Evolutionary conservation across 2,888 invertebrate genomes (phyloP), one percentile per base, ranked within the genome.

Genomic region (Erebia epiphron): DNA sequence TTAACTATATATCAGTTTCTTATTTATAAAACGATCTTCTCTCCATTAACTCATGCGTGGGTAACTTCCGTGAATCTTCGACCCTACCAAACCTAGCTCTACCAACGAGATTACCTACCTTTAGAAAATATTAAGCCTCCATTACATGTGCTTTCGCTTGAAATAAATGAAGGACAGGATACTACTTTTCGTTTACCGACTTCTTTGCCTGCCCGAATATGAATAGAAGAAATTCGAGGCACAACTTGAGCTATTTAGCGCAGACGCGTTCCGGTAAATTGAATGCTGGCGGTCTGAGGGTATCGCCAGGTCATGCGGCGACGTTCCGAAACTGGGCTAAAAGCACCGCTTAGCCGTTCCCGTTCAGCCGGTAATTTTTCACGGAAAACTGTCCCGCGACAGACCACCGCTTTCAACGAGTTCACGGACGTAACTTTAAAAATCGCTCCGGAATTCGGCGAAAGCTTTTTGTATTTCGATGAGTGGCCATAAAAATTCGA

Each of bases 251-350:
- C 83, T 84, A 83, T 87, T 86, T 83, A 86, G 80, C 80, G 83
- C 81, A 85, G 85, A 85, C 85, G 85, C 80, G 84, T 87, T 85
- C 80, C 81, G 79, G 83, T 80, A 86, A 89, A 89, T 89, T 85
- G 86, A 82, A 80, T 83, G 82, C 73, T 76, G 80, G 74, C 76
- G 80, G 84, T 84, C 80, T 81, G 80, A 84, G 87, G 80, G 86
- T 86, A 87, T 85, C 82, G 83, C 79, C 83, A 82, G 85, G 84
- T 85, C 88, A 86, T 87, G 87, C 83, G 85, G 83, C 80, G 87
- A 86, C 77, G 79, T 75, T 79, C 81, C 73, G 78, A 85, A 91
- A 88, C 89, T 88, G 82, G 87, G 86, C 81, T 88, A 88, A 87
- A 87, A 86, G 85, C 86, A 80, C 78, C 85, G 86, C 85, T 88